These are phyloP conservation scores for Smutsia temminckii DNA, from an alignment of 2,797 vertebrate genomes.

Conservation along the genomic window DNA sequence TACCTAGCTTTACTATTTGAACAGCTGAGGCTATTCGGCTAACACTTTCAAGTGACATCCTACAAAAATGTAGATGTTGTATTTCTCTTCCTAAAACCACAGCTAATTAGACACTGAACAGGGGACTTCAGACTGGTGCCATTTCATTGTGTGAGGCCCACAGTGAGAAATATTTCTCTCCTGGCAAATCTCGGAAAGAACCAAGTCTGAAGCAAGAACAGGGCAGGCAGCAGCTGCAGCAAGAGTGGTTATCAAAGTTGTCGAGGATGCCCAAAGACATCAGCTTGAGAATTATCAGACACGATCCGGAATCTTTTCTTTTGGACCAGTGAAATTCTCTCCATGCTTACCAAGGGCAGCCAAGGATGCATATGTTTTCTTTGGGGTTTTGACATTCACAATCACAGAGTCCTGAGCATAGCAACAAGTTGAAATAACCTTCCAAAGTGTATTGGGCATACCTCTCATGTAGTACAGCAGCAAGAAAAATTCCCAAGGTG, in stretches of 20 bases:
- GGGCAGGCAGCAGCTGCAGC: neutral
- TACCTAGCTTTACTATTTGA: constrained; percentile 11
- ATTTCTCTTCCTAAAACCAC: constrained; percentile 37
- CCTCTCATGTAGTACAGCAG: neutral
- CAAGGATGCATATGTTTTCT: neutral
- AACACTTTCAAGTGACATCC: neutral
- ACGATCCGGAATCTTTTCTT: neutral
- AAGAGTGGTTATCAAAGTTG: neutral
- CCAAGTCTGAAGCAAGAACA: neutral
- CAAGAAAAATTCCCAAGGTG: neutral
- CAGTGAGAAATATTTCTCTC: neutral
- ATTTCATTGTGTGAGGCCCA: neutral
- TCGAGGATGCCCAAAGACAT: neutral
- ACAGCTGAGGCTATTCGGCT: constrained; percentile 48
- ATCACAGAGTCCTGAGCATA: neutral
- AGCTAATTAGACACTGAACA: neutral
- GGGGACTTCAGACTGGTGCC: neutral
- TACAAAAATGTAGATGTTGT: neutral
- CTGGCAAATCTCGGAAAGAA: neutral
- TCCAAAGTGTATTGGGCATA: neutral
- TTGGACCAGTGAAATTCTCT: neutral
- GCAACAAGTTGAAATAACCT: constrained; percentile 45
- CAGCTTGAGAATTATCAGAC: neutral
- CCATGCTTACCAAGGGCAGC: neutral
- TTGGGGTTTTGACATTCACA: neutral